A percentile compares a stretch with the other conserved stretches of the same genome.
These are phyloP conservation scores for Sebastes ruberrimus DNA, from an alignment of 2,797 vertebrate species.

Conservation along the genomic window DNA sequence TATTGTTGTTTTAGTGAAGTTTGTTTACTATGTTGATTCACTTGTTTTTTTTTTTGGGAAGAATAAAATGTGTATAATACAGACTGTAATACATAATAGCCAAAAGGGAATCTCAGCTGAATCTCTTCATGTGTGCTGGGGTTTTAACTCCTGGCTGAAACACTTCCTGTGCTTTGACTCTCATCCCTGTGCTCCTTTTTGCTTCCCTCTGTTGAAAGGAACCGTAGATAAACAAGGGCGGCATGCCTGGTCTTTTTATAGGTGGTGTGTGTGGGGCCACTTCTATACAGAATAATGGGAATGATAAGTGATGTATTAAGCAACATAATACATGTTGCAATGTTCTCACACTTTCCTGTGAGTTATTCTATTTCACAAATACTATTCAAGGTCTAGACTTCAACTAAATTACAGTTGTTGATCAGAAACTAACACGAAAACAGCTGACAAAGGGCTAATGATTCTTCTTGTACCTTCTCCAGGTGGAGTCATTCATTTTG, in stretches of 20 bases:
- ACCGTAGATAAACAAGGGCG: slow-evolving; percentile 57
- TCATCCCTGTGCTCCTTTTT: slow-evolving; percentile 31
- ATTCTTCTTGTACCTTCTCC: slow-evolving; percentile 10
- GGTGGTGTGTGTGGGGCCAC: background rate
- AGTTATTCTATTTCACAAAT: background rate
- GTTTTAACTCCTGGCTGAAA: slow-evolving; percentile 48
- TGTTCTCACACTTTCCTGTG: background rate
- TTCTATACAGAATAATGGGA: slow-evolving; percentile 12
- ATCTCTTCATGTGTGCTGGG: slow-evolving; percentile 37
- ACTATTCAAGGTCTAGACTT: background rate
- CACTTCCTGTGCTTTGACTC: slow-evolving; percentile 37
- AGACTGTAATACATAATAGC: background rate
- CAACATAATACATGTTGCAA: background rate
- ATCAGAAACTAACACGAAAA: slow-evolving; percentile 9
- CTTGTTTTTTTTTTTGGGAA: background rate
- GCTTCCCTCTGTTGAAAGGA: slow-evolving; percentile 28
- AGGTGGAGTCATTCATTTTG: slow-evolving; percentile 99
- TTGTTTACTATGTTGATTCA: background rate
- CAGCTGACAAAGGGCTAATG: background rate
- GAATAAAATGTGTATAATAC: slow-evolving; percentile 7
- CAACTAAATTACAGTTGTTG: background rate
- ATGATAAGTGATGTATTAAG: background rate
- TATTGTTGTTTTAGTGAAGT: background rate
- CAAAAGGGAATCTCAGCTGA: slow-evolving; percentile 29
- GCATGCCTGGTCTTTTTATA: slow-evolving; percentile 42